A percentile compares a stretch with the other conserved stretches of the same genome.
Evolutionary conservation across 2,113 vertebrate species (phyloP).

Genomic region (Engystomops pustulosus): DNA sequence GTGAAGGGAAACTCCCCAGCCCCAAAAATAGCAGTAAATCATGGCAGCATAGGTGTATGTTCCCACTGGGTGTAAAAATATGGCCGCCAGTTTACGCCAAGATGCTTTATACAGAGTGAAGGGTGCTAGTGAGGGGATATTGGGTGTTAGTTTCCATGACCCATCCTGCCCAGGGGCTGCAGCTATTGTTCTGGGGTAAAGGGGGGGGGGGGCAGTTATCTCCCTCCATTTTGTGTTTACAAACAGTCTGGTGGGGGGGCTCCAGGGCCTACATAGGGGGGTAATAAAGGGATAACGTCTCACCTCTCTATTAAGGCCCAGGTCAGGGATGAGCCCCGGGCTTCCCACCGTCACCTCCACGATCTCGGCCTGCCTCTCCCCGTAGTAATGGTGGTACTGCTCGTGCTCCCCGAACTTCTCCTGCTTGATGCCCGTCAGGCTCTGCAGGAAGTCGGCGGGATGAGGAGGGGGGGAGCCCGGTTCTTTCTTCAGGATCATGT

Average conservation of each 20-base stretch:
- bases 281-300: not conserved
- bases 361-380: conserved; percentile 37
- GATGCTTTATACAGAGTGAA: too few species aligned
- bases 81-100: too few species aligned
- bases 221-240: conserved; percentile 45
- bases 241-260: not conserved
- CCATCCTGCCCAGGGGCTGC: too few species aligned
- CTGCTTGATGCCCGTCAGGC: conserved; percentile 50
- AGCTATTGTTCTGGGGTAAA: not conserved
- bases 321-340: conserved; percentile 20
- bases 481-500: conserved; percentile 50
- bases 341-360: conserved; percentile 56
- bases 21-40: too few species aligned
- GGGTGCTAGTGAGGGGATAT: too few species aligned
- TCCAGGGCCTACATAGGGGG: too few species aligned
- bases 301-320: conserved; percentile 47
- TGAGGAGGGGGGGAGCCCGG: conserved; percentile 29
- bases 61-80: too few species aligned
- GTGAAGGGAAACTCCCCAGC: too few species aligned
- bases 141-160: too few species aligned
- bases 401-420: conserved; percentile 55
- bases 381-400: conserved; percentile 36
- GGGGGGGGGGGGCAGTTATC: not conserved
- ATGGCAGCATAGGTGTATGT: too few species aligned
- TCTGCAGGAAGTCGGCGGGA: conserved; percentile 31